A percentile compares a stretch with the other conserved stretches of the same genome.
These are phyloP conservation scores for Polypedilum vanderplanki DNA, from an alignment of 1,140 invertebrate genomes.

Conservation along the genomic window DNA sequence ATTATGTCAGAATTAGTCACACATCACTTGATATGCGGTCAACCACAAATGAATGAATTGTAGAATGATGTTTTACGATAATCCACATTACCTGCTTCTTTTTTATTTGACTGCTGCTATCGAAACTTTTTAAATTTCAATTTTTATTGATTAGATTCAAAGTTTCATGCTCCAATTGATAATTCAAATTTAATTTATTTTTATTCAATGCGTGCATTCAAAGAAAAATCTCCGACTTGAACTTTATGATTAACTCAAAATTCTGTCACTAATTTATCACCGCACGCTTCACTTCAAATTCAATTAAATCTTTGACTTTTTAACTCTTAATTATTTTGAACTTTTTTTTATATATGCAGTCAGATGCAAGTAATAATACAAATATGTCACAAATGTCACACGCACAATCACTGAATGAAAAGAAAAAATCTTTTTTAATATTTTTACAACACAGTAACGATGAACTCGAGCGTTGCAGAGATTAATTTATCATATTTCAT, in stretches of 20 bases:
- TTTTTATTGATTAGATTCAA: background rate
- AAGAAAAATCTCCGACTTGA: background rate
- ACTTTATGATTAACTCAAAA: background rate
- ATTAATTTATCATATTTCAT: slow-evolving; percentile 20
- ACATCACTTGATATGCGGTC: background rate
- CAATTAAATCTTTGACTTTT: slow-evolving; percentile 14
- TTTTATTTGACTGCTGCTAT: background rate
- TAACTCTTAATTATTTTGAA: slow-evolving; percentile 7
- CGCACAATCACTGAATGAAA: background rate
- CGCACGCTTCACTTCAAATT: slow-evolving; percentile 10
- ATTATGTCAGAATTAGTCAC: slow-evolving; percentile 18
- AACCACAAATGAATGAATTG: background rate
- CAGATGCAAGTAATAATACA: background rate
- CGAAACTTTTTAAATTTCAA: background rate
- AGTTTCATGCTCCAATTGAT: slow-evolving; percentile 15
- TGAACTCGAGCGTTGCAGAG: background rate
- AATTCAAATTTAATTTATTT: background rate
- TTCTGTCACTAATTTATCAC: background rate
- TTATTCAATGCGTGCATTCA: background rate
- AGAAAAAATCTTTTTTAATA: background rate
- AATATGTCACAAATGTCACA: slow-evolving; percentile 12
- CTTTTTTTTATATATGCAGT: background rate
- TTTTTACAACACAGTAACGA: background rate
- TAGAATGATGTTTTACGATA: background rate
- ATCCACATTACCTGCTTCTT: background rate